Base-by-base conservation (phyloP, 1,140 invertebrate species). In the Pectinophora gossypiella region DNA sequence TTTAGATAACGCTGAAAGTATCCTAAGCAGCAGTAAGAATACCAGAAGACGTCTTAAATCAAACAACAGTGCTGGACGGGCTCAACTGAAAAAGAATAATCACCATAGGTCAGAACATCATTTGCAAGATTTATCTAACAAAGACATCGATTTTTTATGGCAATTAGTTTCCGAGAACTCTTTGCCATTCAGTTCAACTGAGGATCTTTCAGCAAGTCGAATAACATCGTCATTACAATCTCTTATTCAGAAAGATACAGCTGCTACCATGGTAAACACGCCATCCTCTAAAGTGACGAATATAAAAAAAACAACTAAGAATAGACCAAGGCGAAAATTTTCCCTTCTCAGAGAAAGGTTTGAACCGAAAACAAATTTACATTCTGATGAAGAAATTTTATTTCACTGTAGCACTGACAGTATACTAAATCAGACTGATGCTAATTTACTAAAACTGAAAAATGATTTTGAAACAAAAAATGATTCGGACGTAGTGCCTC, bases 301-400 rank as follows among this genome's bases (percentile, higher is more conserved):
- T 58, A 72, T 70, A 19, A 88, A 88, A 63, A 86, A 81, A 62
- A 75, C 64, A 48, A 60, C 61, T 2, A 76, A 87, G 50, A 88
- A 69, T 56, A 86, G 79, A 67, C 89, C 90, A 0, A 85, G 89
- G 48, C 76, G 90, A 64, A 92, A 91, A 68, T 91, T 91, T 72
- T 92, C 91, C 6, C 76, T 91, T 43, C 63, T 92, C 19, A 83
- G 90, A 53, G 91, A 92, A 60, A 88, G 85, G 56, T 92, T 91
- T 70, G 91, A 92, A 75, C 83, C 89, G 20, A 88, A 89, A 73
- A 66, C 76, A 36, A 83, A 83, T 56, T 56, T 85, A 48, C 71
- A 87, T 52, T 81, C 78, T 3, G 85, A 88, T 61, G 81, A 88
- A 73, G 86, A 81, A 81, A 87, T 70, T 54, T 79, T 78, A 54